Evolutionary conservation across 92 coral and sea anemone species (phyloP), one percentile per base, ranked within the genome.

Genomic region (Paramuricea clavata): DNA sequence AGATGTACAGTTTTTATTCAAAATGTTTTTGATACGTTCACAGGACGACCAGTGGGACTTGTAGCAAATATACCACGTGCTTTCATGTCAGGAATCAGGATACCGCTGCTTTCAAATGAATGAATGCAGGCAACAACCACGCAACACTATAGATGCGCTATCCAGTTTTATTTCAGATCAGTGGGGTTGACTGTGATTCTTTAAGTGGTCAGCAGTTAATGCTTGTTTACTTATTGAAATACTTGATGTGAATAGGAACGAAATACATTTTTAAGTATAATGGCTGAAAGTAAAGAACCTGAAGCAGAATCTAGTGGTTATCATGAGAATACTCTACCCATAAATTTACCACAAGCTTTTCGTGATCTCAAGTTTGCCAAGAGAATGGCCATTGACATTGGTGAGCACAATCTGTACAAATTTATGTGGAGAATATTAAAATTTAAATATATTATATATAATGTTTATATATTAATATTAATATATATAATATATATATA

Each of bases 351-450:
- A 3, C 95, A 93, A 56, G 97, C 93, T 41, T 96, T 94, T 84
- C 95, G 99, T 19, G 95, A 96, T 72, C 81, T 96, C 62, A 90
- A 92, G 80, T 94, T 88, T 87, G 99, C 99, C 6, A 96, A 94
- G 85, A 89, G 88, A 34, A 92, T 96, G 73, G 99, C 99, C 32
- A 97, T 96, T 16, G 99, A 96, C 74, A 96, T 96, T 12, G 99
- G 99, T 94, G 68, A 82, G 99, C 69, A 32, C 23, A 34, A 69
- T 72, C 21, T 72, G 10, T 41, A 36, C 33, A 47, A 2, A 2
- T 5, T 17, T 5, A n/a, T n/a, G n/a, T n/a, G n/a, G n/a, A n/a
- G n/a, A n/a, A n/a, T n/a, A n/a, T n/a, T n/a, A n/a, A n/a, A n/a
- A n/a, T n/a, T n/a, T n/a, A n/a, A n/a, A n/a, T n/a, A n/a, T n/a